Base-by-base conservation (phyloP, 1,140 invertebrate species). In the Dermatophagoides farinae region DNA sequence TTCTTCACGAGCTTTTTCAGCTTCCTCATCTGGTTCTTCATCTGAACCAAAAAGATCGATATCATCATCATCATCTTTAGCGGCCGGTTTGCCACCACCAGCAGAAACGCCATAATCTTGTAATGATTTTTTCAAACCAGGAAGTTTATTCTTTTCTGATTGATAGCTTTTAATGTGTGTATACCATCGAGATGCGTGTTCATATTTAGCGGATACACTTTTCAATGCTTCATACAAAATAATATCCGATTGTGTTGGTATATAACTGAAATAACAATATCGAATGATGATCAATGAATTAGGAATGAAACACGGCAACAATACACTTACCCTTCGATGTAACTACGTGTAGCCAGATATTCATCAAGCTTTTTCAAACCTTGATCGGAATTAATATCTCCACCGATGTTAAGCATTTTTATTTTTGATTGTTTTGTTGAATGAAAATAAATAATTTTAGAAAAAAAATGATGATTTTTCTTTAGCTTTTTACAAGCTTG, bases 31-130 rank as follows among this genome's bases (percentile, higher is more conserved):
- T 18, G 55, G 58, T 18, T 90, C 88, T 65, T 87, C 85, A 65
- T 92, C 89, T 14, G 87, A 90, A 12, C 80, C 89, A 76, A 95
- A 95, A 1, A 96, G 74, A 74, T 97, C 90, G 54, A 95, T 78
- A 69, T 88, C 88, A 73, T 91, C 85, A 70, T 88, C 86, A 46
- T 81, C 79, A 40, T 79, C 77, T 37, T 66, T 63, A 10, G 65
- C 64, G 39, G 62, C 47, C 14, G 46, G 14, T 31, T 50, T 40
- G 14, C 14, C 51, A 22, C 38, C 61, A 38, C 54, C 47, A 61
- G 12, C 37, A n/a, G 40, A 18, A 12, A 59, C 53, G 55, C 62
- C 62, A 61, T 46, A 61, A 38, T 60, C 62, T 50, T 31, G 31
- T 20, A 63, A 46, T 43, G 20, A 18, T 37, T 63, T 63, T 22